Conservation (phyloP, 1,140 invertebrate genomes). For the Drosophila eugracilis region DNA sequence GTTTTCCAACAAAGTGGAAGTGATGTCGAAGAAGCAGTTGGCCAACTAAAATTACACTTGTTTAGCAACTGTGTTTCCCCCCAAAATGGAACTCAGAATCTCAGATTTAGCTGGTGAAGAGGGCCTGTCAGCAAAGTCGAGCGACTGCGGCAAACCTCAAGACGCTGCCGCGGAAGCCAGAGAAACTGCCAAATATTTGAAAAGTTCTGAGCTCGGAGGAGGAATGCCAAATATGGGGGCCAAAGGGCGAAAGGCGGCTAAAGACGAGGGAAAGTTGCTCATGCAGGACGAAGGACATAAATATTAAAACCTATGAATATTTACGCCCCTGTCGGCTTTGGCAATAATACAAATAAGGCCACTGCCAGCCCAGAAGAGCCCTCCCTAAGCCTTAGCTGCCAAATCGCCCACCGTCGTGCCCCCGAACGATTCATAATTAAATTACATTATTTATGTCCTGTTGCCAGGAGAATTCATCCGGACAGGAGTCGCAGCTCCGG, state of each 20-base stretch:
- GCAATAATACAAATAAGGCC: slow-evolving; percentile 46
- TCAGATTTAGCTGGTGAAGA: slow-evolving; percentile 2
- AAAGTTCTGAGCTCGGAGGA: slow-evolving; percentile 57
- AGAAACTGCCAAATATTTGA: slow-evolving; percentile 78
- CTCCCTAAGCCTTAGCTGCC: slow-evolving; percentile 27
- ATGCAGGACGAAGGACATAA: slow-evolving; percentile 47
- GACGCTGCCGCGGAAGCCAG: slow-evolving; percentile 61
- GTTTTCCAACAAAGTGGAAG: slow-evolving; percentile 13
- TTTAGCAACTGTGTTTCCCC: slow-evolving; percentile 1
- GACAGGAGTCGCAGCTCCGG: slow-evolving; percentile 36
- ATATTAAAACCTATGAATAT: slow-evolving; percentile 71
- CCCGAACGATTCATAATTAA: slow-evolving; percentile 71
- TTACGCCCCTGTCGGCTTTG: slow-evolving; percentile 62
- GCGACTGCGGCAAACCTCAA: slow-evolving; percentile 66
- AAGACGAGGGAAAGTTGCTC: slow-evolving; percentile 37
- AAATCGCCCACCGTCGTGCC: slow-evolving; percentile 31
- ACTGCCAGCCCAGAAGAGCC: slow-evolving; percentile 5
- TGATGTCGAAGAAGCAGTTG: too few species aligned
- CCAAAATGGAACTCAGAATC: neutral
- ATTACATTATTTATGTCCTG: slow-evolving; percentile 76
- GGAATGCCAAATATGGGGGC: slow-evolving; percentile 59
- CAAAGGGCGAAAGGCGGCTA: slow-evolving; percentile 40
- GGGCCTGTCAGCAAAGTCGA: slow-evolving; percentile 27
- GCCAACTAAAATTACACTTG: slow-evolving; percentile 38
- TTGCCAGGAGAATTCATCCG: slow-evolving; percentile 51